Conservation (phyloP, 2,113 vertebrate species). For the Myrmophylax atrothorax region DNA sequence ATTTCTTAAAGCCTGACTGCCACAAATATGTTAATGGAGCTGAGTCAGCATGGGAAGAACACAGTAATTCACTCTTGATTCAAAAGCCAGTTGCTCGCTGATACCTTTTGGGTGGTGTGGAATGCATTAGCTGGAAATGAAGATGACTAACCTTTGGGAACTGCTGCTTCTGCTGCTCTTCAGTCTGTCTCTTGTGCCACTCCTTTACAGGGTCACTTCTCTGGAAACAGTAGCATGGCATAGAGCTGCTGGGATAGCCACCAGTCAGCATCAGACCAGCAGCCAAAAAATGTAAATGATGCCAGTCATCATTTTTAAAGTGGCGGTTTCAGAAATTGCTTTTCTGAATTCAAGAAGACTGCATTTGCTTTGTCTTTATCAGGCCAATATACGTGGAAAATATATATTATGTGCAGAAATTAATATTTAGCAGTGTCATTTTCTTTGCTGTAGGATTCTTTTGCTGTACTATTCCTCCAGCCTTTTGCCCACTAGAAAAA, state of each 20-base stretch:
- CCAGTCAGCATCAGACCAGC: neutral
- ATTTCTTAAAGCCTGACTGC: slow-evolving; percentile 3
- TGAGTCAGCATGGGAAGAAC: slow-evolving; percentile 37
- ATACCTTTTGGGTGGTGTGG: neutral
- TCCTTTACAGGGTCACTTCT: neutral
- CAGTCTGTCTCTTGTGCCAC: neutral
- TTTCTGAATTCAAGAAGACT: neutral
- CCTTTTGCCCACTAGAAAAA: neutral
- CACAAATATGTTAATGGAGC: neutral
- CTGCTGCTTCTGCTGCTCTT: neutral
- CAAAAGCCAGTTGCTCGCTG: neutral
- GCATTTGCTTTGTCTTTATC: neutral
- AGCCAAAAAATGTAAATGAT: neutral
- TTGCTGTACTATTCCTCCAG: neutral
- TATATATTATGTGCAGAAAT: neutral
- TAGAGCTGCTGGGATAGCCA: neutral
- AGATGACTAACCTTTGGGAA: neutral
- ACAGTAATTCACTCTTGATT: neutral
- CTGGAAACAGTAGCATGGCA: neutral
- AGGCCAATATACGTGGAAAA: neutral
- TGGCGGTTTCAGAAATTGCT: neutral
- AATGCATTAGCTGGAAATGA: neutral
- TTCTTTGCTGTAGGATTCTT: neutral
- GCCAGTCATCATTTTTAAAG: neutral
- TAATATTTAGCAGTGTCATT: neutral